These are phyloP conservation scores for Colletes latitarsis DNA, from an alignment of 1,140 invertebrate species.

Conservation along the genomic window DNA sequence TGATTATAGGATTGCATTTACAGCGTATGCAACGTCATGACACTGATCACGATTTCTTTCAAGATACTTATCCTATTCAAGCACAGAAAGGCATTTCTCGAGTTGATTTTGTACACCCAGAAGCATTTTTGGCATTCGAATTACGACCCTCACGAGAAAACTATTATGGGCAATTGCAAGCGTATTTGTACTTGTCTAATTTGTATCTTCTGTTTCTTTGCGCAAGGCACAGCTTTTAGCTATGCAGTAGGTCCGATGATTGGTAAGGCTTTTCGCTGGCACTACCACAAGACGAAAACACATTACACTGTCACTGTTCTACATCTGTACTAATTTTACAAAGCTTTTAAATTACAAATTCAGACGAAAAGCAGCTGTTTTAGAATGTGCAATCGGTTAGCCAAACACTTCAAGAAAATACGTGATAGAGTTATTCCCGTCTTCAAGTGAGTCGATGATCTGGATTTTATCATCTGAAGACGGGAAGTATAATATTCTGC, in stretches of 20 bases:
- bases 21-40: slow-evolving; percentile 30
- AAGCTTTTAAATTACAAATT: too few relatives aligned
- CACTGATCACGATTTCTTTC: not conserved
- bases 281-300: not conserved
- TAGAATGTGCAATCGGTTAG: too few relatives aligned
- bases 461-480: too few relatives aligned
- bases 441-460: too few relatives aligned
- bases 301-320: not conserved
- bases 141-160: slow-evolving; percentile 36
- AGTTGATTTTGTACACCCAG: slow-evolving; percentile 38
- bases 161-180: slow-evolving; percentile 20
- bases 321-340: too few relatives aligned
- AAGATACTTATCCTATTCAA: slow-evolving; percentile 31
- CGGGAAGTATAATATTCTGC: too few relatives aligned
- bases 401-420: too few relatives aligned
- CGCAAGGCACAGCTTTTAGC: slow-evolving; percentile 16
- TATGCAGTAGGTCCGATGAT: slow-evolving; percentile 52
- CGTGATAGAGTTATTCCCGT: too few relatives aligned
- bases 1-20: slow-evolving; percentile 45
- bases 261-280: slow-evolving; percentile 30
- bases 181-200: slow-evolving; percentile 38
- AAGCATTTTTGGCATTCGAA: slow-evolving; percentile 55
- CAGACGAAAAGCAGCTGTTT: too few relatives aligned
- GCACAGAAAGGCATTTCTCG: slow-evolving; percentile 23
- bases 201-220: slow-evolving; percentile 40